These are phyloP conservation scores for Oxyruncus cristatus DNA, from an alignment of 2,113 vertebrate genomes.

Conservation along the genomic window DNA sequence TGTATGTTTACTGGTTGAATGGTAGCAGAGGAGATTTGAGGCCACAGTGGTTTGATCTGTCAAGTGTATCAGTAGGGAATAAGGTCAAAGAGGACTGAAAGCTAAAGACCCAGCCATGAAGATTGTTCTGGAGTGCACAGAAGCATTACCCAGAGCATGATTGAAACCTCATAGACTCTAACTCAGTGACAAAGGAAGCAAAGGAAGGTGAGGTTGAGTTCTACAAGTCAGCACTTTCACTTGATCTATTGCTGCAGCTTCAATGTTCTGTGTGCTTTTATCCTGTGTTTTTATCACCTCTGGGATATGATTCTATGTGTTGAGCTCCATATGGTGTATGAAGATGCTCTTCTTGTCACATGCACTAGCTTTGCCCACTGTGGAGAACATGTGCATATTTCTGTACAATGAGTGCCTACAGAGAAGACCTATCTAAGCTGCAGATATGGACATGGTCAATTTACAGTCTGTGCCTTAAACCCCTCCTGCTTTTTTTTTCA, in stretches of 20 bases:
- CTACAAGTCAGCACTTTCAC: neutral
- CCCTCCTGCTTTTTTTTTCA: neutral
- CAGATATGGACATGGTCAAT: neutral
- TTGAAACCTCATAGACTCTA: neutral
- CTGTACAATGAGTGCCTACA: neutral
- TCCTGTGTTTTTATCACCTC: neutral
- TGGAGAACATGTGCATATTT: neutral
- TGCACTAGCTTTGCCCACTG: fast-evolving
- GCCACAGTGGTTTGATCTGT: neutral
- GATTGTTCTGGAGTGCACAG: neutral
- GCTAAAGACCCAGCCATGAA: neutral
- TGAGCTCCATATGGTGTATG: neutral
- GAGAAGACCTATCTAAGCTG: neutral
- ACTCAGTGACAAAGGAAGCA: neutral
- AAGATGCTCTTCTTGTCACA: neutral
- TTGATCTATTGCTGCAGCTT: neutral
- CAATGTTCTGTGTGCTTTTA: neutral
- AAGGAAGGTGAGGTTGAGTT: neutral
- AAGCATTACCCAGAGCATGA: neutral
- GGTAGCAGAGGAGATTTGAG: neutral
- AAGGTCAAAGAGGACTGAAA: neutral
- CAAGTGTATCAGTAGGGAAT: neutral
- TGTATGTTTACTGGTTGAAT: neutral
- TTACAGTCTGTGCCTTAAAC: neutral
- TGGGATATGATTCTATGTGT: neutral